A percentile compares a stretch with the other conserved stretches of the same genome.
These are phyloP conservation scores for Eulemur albifrons DNA, from an alignment of 2,797 vertebrate genomes.

Conservation along the genomic window DNA sequence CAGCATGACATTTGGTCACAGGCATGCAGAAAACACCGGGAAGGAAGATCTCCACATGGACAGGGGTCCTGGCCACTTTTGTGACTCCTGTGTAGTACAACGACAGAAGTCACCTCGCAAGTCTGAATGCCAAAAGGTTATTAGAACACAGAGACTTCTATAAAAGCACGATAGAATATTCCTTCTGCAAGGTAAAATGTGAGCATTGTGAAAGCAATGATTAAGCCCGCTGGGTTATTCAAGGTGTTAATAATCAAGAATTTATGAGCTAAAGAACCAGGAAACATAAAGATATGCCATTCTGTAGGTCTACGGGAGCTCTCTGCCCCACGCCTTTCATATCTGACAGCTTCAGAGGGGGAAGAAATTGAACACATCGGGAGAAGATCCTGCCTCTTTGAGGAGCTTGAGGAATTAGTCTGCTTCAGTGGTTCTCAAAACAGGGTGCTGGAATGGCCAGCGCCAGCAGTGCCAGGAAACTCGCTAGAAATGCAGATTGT, in stretches of 20 bases:
- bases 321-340: not conserved
- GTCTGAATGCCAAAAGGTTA: not conserved
- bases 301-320: not conserved
- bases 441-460: too few relatives aligned
- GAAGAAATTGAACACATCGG: not conserved
- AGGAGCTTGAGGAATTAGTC: too few relatives aligned
- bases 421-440: not conserved
- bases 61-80: not conserved
- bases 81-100: too few relatives aligned
- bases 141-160: not conserved
- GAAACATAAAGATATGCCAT: accelerated
- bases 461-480: accelerated
- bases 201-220: too few relatives aligned
- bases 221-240: not conserved
- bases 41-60: too few relatives aligned
- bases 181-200: not conserved
- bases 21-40: not conserved
- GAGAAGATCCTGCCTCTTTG: not conserved
- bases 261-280: not conserved
- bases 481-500: too few relatives aligned
- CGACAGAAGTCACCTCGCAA: not conserved
- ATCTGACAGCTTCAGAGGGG: not conserved
- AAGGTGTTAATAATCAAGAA: not conserved
- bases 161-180: not conserved
- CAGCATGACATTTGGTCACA: not conserved